phyloP scores from a whole-genome alignment of 2,888 invertebrate species.

The Trisateles emortualis region DNA sequence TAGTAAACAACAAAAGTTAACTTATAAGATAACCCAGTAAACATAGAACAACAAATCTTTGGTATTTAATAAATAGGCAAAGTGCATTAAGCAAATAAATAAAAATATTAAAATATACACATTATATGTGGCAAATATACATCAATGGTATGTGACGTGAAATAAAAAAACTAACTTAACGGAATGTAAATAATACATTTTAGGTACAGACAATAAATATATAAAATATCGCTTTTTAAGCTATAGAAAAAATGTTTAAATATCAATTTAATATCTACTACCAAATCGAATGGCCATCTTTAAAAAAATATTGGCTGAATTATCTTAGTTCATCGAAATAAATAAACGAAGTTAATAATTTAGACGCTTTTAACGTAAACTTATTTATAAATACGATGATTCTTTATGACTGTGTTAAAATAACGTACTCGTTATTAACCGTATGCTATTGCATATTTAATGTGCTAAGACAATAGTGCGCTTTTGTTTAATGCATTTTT shows the following conservation, averaged over 20 bases:
- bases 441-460: no score
- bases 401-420: background rate
- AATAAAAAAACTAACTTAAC: conserved; percentile 21
- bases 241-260: conserved; percentile 24
- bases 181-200: conserved; percentile 42
- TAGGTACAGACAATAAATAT: conserved; percentile 31
- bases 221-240: conserved; percentile 36
- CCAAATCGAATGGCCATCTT: conserved; percentile 31
- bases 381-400: background rate
- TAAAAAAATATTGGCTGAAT: conserved; percentile 43
- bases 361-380: conserved; percentile 8
- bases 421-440: background rate
- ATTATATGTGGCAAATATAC: conserved; percentile 54
- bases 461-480: no score
- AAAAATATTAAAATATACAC: conserved; percentile 46
- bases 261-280: conserved; percentile 23
- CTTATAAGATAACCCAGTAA: conserved; percentile 21
- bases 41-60: conserved; percentile 56
- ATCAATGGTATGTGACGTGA: conserved; percentile 32
- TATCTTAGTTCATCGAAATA: conserved; percentile 28
- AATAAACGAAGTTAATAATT: conserved; percentile 17
- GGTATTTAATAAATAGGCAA: conserved; percentile 50
- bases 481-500: no score
- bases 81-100: conserved; percentile 35
- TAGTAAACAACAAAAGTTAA: conserved; percentile 9